These are phyloP conservation scores for Pseudoatta argentina DNA, from an alignment of 1,140 invertebrate genomes.

Conservation along the genomic window DNA sequence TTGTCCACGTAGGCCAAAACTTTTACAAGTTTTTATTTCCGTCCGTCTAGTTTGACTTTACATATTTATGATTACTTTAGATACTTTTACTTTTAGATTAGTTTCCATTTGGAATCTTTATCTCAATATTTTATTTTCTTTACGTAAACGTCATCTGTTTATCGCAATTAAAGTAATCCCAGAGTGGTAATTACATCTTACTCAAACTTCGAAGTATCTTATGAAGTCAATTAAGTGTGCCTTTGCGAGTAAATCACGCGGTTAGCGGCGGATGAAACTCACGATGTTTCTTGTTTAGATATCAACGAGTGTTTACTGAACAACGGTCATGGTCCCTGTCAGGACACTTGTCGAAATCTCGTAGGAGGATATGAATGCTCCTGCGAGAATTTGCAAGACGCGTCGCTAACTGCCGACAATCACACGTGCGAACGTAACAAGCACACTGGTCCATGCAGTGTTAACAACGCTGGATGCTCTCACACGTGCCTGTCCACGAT, in stretches of 20 bases:
- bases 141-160: not conserved
- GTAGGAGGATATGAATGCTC: constrained; percentile 88
- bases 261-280: not conserved
- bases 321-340: constrained; percentile 90
- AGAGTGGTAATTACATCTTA: not conserved
- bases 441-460: constrained; percentile 88
- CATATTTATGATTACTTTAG: not conserved
- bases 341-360: constrained; percentile 90
- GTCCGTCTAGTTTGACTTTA: not conserved
- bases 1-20: not conserved
- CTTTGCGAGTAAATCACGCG: not conserved
- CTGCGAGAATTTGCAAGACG: constrained; percentile 87
- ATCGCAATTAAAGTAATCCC: not conserved
- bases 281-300: constrained; percentile 82
- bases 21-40: not conserved
- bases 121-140: not conserved
- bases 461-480: constrained; percentile 88
- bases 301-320: constrained; percentile 88
- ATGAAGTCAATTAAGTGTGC: constrained; percentile 4
- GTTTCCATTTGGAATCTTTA: not conserved
- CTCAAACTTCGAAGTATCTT: not conserved
- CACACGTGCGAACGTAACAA: constrained; percentile 82
- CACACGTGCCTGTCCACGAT: constrained; percentile 89
- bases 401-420: constrained; percentile 87
- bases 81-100: not conserved